Evolutionary conservation across 1,140 invertebrate species (phyloP).

Genomic region (Zaprionus ghesquierei): DNA sequence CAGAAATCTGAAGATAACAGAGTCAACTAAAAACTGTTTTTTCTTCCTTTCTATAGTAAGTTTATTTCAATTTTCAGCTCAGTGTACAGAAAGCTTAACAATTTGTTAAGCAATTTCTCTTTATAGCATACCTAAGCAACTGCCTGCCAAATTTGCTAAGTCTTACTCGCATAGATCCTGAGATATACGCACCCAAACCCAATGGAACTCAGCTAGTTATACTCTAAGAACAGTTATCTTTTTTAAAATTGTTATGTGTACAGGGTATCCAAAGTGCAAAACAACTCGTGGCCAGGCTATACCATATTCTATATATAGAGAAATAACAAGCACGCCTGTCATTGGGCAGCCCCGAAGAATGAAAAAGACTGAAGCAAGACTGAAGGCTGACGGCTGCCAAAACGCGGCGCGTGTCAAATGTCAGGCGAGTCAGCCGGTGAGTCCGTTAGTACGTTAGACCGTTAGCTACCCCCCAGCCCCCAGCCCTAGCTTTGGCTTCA

Average conservation of each 20-base stretch:
- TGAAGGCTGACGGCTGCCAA: conserved; percentile 47
- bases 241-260: background rate
- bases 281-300: too few relatives aligned
- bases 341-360: conserved; percentile 10
- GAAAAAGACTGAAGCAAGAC: background rate
- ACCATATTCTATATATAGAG: conserved; percentile 7
- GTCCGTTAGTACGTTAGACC: conserved; percentile 2
- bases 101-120: too few relatives aligned
- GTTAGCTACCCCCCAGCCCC: background rate
- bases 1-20: too few relatives aligned
- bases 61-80: too few relatives aligned
- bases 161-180: background rate
- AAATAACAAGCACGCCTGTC: conserved; percentile 35
- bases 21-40: too few relatives aligned
- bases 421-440: conserved; percentile 51
- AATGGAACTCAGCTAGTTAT: background rate
- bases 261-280: background rate
- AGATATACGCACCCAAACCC: background rate
- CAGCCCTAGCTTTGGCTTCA: too few relatives aligned
- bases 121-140: background rate
- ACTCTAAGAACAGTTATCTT: background rate
- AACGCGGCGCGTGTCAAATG: conserved; percentile 76
- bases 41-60: too few relatives aligned
- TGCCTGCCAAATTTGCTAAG: background rate
- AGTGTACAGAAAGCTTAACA: too few relatives aligned